A percentile compares a stretch with the other conserved stretches of the same genome.
phyloP scores from a whole-genome alignment of 2,888 invertebrate species.

The Fissipunctia ypsillon region DNA sequence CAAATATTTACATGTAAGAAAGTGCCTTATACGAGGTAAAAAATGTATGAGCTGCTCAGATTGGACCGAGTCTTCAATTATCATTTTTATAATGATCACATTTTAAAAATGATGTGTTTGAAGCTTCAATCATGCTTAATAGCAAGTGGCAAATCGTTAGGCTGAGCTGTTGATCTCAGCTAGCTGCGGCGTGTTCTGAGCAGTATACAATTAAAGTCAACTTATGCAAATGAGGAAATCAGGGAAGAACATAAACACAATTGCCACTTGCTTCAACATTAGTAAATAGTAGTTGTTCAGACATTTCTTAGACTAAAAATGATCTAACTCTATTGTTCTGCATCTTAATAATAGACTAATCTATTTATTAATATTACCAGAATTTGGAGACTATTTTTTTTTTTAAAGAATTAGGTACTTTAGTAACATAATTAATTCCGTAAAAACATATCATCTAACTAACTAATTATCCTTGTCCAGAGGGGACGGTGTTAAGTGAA shows the following conservation, averaged over 20 bases:
- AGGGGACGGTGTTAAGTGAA: neutral
- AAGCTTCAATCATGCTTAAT: conserved; percentile 43
- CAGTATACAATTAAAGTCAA: conserved; percentile 25
- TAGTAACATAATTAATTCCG: neutral
- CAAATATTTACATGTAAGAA: conserved; percentile 68
- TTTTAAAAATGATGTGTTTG: conserved; percentile 41
- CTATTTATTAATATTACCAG: conserved; percentile 38
- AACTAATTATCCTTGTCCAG: conserved; percentile 3
- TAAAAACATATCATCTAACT: neutral
- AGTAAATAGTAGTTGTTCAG: conserved; percentile 57
- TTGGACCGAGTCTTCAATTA: conserved; percentile 49
- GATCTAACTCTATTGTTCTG: conserved; percentile 1
- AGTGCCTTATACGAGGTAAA: conserved; percentile 71
- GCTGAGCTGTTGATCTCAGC: conserved; percentile 25
- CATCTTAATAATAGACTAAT: conserved; percentile 46
- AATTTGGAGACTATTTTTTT: neutral
- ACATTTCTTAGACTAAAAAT: conserved; percentile 21
- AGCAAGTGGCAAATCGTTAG: conserved; percentile 53
- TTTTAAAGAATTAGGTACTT: neutral
- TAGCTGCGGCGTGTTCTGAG: conserved; percentile 47
- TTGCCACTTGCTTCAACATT: conserved; percentile 52
- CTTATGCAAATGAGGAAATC: conserved; percentile 37
- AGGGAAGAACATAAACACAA: conserved; percentile 29
- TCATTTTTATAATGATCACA: conserved; percentile 39
- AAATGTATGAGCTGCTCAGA: conserved; percentile 71